Evolutionary conservation across 2,797 vertebrate species (phyloP).

Genomic region (Tinamus major): DNA sequence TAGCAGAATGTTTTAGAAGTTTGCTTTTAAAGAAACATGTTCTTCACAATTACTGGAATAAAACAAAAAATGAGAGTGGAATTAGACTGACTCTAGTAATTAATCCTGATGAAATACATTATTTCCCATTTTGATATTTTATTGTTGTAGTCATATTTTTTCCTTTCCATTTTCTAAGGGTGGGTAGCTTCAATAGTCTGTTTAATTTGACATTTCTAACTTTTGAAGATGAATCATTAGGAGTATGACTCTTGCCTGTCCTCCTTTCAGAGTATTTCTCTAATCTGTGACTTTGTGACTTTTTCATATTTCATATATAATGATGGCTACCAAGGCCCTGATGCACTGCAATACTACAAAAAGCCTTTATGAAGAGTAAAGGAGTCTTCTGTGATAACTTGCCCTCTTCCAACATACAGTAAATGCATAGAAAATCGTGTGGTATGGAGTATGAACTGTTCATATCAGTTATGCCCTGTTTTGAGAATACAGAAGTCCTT

Average conservation of each 20-base stretch:
- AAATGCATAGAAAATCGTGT: background rate
- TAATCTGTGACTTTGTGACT: slow-evolving; percentile 6
- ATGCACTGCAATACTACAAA: background rate
- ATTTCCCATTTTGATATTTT: background rate
- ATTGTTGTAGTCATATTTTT: background rate
- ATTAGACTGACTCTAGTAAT: background rate
- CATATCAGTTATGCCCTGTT: background rate
- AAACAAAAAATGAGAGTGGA: background rate
- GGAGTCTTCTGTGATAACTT: background rate
- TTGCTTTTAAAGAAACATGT: background rate
- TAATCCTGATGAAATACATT: background rate
- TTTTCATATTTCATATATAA: background rate
- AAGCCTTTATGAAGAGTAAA: background rate
- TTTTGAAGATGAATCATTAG: slow-evolving; percentile 27
- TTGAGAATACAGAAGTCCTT: background rate
- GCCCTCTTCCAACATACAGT: background rate
- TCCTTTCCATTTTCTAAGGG: slow-evolving; percentile 8
- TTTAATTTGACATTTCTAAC: slow-evolving; percentile 1
- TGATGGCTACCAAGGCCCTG: background rate
- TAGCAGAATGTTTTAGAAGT: background rate
- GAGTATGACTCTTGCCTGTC: slow-evolving; percentile 28
- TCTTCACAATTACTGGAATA: background rate
- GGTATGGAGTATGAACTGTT: background rate
- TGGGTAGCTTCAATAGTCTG: background rate
- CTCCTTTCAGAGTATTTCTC: background rate